Conservation (phyloP, 2,888 invertebrate species). For the Leucophenga maculata region DNA sequence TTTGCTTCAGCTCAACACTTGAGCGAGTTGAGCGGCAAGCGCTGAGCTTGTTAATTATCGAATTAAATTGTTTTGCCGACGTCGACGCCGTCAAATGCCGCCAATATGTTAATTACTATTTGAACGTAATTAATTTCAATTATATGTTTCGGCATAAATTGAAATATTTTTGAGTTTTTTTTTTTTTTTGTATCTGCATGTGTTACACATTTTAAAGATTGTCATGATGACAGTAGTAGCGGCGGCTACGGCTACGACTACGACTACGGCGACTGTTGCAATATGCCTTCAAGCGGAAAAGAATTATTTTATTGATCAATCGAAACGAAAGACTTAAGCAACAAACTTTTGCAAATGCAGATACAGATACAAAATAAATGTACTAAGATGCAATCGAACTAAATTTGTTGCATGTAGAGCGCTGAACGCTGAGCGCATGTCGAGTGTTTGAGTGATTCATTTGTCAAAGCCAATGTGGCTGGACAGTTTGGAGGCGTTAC, state of each 20-base stretch:
- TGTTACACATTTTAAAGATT: constrained; percentile 17
- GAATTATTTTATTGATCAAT: neutral
- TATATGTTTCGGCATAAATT: constrained; percentile 37
- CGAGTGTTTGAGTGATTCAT: too few relatives aligned
- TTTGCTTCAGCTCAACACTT: too few relatives aligned
- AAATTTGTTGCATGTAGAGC: too few relatives aligned
- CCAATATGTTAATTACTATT: constrained; percentile 45
- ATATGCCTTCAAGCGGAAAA: neutral
- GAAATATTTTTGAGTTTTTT: constrained; percentile 13
- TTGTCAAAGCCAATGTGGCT: too few relatives aligned
- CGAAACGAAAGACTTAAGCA: constrained; percentile 53
- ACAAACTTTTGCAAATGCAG: constrained; percentile 55
- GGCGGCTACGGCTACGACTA: neutral
- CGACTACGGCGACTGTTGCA: neutral
- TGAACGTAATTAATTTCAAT: constrained; percentile 55
- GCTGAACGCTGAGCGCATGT: too few relatives aligned
- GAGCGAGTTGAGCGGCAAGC: too few relatives aligned
- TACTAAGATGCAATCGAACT: too few relatives aligned
- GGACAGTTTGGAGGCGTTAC: constrained; percentile 34
- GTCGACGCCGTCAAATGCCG: too few relatives aligned
- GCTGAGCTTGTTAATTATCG: too few relatives aligned
- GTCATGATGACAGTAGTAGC: too few relatives aligned
- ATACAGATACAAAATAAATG: constrained; percentile 19
- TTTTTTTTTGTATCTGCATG: constrained; percentile 31
- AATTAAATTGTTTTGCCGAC: too few relatives aligned